These are phyloP conservation scores for Cephus nigrinus DNA, from an alignment of 2,888 invertebrate genomes.

Conservation along the genomic window DNA sequence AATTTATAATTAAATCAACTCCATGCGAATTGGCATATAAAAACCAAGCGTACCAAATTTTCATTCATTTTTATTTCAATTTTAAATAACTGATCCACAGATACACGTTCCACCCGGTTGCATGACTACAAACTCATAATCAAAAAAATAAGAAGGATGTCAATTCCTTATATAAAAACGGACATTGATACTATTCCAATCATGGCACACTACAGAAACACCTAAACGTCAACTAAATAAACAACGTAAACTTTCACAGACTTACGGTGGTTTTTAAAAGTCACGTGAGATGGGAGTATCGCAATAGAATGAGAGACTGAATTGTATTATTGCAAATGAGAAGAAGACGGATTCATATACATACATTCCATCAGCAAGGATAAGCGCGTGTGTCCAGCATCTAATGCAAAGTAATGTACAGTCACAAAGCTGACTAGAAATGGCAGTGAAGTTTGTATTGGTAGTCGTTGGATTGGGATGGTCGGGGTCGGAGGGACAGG, in stretches of 20 bases:
- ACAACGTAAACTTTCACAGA: not conserved
- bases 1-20: not conserved
- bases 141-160: not conserved
- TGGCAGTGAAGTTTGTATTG: not conserved
- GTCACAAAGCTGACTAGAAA: not conserved
- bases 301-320: not conserved
- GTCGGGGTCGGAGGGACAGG: constrained; percentile 14
- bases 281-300: not conserved
- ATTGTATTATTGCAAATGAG: not conserved
- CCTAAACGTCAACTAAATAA: not conserved
- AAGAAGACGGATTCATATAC: not conserved
- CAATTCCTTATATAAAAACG: not conserved
- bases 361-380: not conserved
- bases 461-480: not conserved
- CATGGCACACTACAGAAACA: not conserved
- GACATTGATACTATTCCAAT: not conserved
- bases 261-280: not conserved
- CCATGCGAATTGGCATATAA: not conserved
- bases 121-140: not conserved
- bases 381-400: not conserved
- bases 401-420: not conserved
- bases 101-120: not conserved
- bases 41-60: not conserved
- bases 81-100: constrained; percentile 28
- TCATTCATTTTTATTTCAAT: not conserved